These are phyloP conservation scores for Bujurquina vittata DNA, from an alignment of 2,113 vertebrate genomes.

Conservation along the genomic window DNA sequence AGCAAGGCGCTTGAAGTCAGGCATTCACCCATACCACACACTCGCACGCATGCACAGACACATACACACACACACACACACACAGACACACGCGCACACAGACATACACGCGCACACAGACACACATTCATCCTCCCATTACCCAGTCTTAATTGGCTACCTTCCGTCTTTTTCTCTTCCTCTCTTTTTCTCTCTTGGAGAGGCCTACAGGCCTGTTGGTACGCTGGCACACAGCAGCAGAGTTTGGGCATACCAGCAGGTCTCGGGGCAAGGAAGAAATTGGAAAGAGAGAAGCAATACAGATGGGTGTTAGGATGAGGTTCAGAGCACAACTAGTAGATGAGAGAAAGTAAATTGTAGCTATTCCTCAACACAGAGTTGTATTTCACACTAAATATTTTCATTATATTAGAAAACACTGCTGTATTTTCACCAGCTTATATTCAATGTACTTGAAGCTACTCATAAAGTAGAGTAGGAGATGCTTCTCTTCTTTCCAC, in stretches of 20 bases:
- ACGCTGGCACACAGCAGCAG: constrained; percentile 66
- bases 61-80: constrained; percentile 15
- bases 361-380: constrained; percentile 5
- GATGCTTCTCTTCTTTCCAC: constrained; percentile 49
- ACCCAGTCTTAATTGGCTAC: constrained; percentile 74
- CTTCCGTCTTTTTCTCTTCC: constrained; percentile 60
- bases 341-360: constrained; percentile 42
- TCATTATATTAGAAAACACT: constrained; percentile 8
- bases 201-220: constrained; percentile 67
- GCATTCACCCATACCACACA: constrained; percentile 49
- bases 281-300: constrained; percentile 50
- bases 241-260: constrained; percentile 55
- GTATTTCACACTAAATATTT: constrained; percentile 34
- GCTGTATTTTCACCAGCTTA: constrained; percentile 24
- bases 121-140: constrained; percentile 57
- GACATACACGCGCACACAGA: constrained; percentile 14
- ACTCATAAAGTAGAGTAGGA: constrained; percentile 48
- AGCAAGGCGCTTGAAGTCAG: constrained; percentile 58
- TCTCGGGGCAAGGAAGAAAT: constrained; percentile 67
- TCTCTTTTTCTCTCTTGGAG: constrained; percentile 65
- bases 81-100: constrained; percentile 10
- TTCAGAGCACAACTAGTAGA: constrained; percentile 37
- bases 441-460: constrained; percentile 45
- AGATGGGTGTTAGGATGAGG: constrained; percentile 61
- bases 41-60: constrained; percentile 9